phyloP scores from a whole-genome alignment of 2,113 vertebrate species.

The Sander vitreus region DNA sequence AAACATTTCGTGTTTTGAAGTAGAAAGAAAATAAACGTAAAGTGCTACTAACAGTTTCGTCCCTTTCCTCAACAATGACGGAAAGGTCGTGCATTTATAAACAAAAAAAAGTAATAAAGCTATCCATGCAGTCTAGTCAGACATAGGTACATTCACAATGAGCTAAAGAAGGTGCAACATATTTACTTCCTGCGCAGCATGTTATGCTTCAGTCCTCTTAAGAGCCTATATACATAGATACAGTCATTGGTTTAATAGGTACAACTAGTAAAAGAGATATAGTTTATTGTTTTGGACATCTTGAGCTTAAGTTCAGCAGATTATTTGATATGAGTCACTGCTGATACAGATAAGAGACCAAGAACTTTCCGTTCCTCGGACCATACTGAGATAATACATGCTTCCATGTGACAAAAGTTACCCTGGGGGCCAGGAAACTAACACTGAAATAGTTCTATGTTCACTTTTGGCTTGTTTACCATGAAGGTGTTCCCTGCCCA shows the following conservation, averaged over 20 bases:
- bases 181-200: conserved; percentile 1
- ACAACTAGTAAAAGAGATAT: neutral
- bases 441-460: neutral
- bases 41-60: neutral
- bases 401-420: neutral
- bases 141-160: neutral
- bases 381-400: neutral
- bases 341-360: neutral
- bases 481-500: conserved; percentile 6
- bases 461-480: neutral
- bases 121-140: neutral
- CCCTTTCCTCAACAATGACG: neutral
- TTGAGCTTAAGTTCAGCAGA: neutral
- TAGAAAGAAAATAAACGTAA: conserved; percentile 7
- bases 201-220: neutral
- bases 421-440: neutral
- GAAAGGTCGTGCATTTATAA: neutral
- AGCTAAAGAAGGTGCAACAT: neutral
- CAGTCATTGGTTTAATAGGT: neutral
- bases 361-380: neutral
- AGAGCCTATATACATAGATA: neutral
- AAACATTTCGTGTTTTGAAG: neutral
- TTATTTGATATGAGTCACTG: neutral
- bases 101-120: neutral
- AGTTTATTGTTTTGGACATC: too few species aligned